phyloP scores from a whole-genome alignment of 2,113 vertebrate species.

The Poecilia latipinna region DNA sequence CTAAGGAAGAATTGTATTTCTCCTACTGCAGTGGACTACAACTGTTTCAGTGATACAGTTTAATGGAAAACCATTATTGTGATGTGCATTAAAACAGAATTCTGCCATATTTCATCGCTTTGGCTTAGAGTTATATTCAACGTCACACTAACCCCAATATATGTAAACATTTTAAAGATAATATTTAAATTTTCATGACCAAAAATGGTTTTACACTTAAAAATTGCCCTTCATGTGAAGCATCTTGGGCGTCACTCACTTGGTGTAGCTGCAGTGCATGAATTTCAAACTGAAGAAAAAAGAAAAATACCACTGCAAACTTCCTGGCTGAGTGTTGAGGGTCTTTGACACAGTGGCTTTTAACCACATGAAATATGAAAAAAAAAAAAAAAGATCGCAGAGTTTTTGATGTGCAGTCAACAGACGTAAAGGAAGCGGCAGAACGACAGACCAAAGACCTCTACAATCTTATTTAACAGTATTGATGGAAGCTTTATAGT shows the following conservation, averaged over 20 bases:
- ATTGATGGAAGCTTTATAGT: too few species aligned
- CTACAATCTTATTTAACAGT: neutral
- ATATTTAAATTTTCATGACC: neutral
- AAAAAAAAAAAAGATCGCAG: neutral
- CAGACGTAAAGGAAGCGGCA: constrained; percentile 6
- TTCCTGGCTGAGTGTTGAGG: constrained; percentile 31
- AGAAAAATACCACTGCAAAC: constrained; percentile 18
- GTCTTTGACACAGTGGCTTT: neutral
- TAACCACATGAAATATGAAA: constrained; percentile 17
- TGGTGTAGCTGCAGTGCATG: constrained; percentile 8
- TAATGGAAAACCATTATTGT: neutral
- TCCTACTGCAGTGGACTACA: neutral
- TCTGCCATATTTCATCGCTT: neutral
- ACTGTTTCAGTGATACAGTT: neutral
- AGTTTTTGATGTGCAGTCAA: neutral
- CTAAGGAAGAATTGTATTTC: neutral
- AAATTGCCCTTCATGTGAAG: neutral
- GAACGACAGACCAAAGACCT: neutral
- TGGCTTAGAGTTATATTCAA: neutral
- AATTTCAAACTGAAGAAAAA: neutral
- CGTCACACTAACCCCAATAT: neutral
- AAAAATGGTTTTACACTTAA: neutral
- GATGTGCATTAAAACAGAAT: neutral
- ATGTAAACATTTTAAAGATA: neutral
- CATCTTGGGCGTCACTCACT: neutral